Evolutionary conservation across 23 tunicate species (phyloP), one percentile per base, ranked within the genome.

Genomic region (Halocynthia aurantium): DNA sequence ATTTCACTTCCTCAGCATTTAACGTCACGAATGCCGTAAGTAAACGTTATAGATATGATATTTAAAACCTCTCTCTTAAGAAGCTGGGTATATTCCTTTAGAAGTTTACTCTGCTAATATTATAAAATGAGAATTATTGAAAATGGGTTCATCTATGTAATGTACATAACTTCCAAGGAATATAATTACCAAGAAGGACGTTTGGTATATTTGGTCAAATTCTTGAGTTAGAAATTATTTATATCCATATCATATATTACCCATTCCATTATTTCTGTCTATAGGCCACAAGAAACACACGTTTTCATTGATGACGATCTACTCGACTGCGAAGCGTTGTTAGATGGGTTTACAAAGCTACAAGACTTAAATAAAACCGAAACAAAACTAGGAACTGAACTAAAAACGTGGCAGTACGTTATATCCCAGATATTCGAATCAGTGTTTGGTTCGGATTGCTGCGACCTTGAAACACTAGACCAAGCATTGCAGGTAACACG

Each of bases 401-500:
- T 7, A 6, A 49, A 58, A 63, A 66, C n/a, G 71, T 60, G 9
- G 8, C 80, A 17, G 52, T 61, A 6, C 73, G 58, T 83, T 6
- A 73, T 88, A 9, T 76, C 79, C 57, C 96, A 89, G 52, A 84
- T 89, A 51, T 89, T 84, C 54, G 80, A 89, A 31, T 80, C 96
- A 6, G 89, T 84, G 73, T 89, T 84, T 61, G 96, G 96, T 17
- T 44, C 63, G 6, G 82, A 69, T n/a, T 67, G 80, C 57, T 81
- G 85, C 70, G 88, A 89, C 53, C 57, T 89, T 51, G 72, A 64
- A 40, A 75, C 82, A 49, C 83, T 89, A 22, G 71, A 70, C 9
- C 70, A 57, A 49, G 67, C 84, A 11, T 60, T 89, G 56, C 53
- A 84, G 85, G 96, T 89, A 56, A 54, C 22, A 5, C 17, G 12